Conservation (phyloP, 1,140 invertebrate genomes). For the Condylostylus longicornis region DNA sequence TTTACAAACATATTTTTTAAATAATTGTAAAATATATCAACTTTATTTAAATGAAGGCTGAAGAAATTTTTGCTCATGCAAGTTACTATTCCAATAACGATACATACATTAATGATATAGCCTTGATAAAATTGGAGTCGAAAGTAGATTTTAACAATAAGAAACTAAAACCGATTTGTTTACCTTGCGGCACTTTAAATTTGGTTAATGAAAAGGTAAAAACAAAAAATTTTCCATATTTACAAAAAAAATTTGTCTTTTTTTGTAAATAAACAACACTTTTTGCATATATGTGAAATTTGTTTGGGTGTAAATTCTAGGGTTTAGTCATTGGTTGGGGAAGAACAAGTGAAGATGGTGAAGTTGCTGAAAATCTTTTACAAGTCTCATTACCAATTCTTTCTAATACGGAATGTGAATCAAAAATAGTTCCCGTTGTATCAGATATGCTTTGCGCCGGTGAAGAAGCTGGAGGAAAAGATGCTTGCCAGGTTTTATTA, state of each 20-base stretch:
- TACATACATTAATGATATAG: slow-evolving; percentile 68
- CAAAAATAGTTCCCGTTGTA: slow-evolving; percentile 15
- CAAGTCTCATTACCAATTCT: slow-evolving; percentile 38
- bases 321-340: slow-evolving; percentile 57
- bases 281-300: too few species aligned
- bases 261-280: slow-evolving; percentile 5
- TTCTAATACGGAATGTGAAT: slow-evolving; percentile 18
- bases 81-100: slow-evolving; percentile 50
- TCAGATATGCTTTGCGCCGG: slow-evolving; percentile 38
- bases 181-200: slow-evolving; percentile 44
- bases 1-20: neutral
- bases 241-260: neutral
- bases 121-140: slow-evolving; percentile 51
- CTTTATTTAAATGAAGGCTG: slow-evolving; percentile 32
- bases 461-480: slow-evolving; percentile 32
- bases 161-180: slow-evolving; percentile 50
- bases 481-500: slow-evolving; percentile 34
- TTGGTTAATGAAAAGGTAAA: slow-evolving; percentile 49
- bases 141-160: slow-evolving; percentile 40
- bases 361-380: slow-evolving; percentile 38
- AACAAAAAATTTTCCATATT: neutral
- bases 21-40: neutral
- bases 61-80: slow-evolving; percentile 40
- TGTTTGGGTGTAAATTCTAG: too few species aligned
- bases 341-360: slow-evolving; percentile 40